A percentile compares a stretch with the other conserved stretches of the same genome.
Evolutionary conservation across 2,113 vertebrate genomes (phyloP).

Genomic region (Myotis brandtii): DNA sequence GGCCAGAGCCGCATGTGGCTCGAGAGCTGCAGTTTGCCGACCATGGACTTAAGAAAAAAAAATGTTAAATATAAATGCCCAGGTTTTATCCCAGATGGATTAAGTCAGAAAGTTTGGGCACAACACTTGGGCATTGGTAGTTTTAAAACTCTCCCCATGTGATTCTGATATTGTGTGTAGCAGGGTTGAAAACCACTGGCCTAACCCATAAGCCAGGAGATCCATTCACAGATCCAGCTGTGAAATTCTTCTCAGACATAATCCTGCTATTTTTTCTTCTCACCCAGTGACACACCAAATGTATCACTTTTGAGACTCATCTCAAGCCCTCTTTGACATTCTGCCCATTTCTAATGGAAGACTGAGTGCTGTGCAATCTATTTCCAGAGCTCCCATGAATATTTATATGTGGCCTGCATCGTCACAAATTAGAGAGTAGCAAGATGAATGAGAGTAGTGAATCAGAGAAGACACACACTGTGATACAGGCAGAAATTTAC

Average conservation of each 20-base stretch:
- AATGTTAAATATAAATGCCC: neutral
- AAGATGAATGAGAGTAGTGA: conserved; percentile 83
- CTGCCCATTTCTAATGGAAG: conserved; percentile 76
- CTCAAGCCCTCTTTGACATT: conserved; percentile 62
- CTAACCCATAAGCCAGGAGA: neutral
- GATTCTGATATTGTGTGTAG: neutral
- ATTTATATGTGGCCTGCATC: conserved; percentile 81
- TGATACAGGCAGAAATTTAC: conserved; percentile 80
- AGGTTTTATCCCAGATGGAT: neutral
- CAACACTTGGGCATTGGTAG: neutral
- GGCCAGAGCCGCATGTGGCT: too few species aligned
- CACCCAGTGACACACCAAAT: conserved; percentile 43
- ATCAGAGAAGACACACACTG: conserved; percentile 74
- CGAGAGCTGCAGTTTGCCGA: too few species aligned
- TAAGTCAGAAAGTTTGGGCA: neutral
- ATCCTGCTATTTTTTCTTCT: conserved; percentile 52
- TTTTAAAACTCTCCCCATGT: neutral
- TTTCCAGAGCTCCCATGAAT: conserved; percentile 81
- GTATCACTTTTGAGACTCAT: conserved; percentile 62
- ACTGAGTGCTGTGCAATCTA: conserved; percentile 66
- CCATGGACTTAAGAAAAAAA: neutral
- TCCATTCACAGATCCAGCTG: neutral
- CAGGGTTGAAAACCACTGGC: neutral
- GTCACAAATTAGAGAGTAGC: conserved; percentile 77
- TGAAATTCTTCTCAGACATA: conserved; percentile 54